Base-by-base conservation (phyloP, 2,888 invertebrate genomes). In the Eilema griseolum region DNA sequence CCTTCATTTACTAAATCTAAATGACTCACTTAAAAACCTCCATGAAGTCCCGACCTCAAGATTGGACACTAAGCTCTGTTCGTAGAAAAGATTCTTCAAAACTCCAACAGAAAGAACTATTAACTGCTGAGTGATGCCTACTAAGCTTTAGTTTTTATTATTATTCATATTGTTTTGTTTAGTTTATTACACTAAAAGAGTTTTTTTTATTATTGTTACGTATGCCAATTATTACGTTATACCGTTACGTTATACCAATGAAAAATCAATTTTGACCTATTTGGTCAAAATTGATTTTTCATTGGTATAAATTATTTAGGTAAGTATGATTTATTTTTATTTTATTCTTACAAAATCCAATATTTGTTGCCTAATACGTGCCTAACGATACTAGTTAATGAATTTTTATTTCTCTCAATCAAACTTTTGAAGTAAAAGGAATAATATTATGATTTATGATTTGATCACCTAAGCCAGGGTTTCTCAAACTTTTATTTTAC, bases 11-110 rank as follows among this genome's bases (percentile, higher is more conserved):
- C 23, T 46, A 56, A 63, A 16, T 61, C 70, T 20, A 12, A 5
- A 37, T 67, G 67, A 71, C 23, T 67, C 70, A 71, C 31, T 56
- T 20, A 71, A 77, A 75, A 71, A 83, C 80, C 78, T 78, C 52
- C 0, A 23, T n/a, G 24, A 73, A 71, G 69, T 72, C 41, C 61
- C 69, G 74, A 76, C 64, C 70, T 63, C 20, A 24, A 69, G 73
- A 79, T 75, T 64, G 72, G 61, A 46, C 66, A 67, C 5, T 23
- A 14, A 59, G 37, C 11, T 56, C 33, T 26, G 41, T 63, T 63
- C 63, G 26, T 24, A 3, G 63, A 63, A 28, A 8, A 61, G 3
- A 61, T 33, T n/a, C 23, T 33, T 23, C 56, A 26, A 56, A 70
- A 52, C 69, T 60, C 24, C 70, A 70, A 28, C 26, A 24, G n/a